Evolutionary conservation across 2,888 invertebrate genomes (phyloP).

Genomic region (Palloptera scutellata): DNA sequence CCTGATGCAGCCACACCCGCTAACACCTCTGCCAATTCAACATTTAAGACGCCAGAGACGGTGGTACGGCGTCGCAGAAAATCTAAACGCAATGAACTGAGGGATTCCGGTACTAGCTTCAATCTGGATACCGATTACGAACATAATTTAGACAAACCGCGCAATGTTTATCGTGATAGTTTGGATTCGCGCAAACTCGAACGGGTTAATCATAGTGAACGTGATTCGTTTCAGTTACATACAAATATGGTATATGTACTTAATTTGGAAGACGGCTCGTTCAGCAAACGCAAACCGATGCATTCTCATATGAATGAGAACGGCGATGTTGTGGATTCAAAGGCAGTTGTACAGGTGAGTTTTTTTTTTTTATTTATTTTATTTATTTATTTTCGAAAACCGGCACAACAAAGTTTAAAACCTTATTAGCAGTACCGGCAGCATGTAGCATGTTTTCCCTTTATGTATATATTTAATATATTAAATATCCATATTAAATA

Average conservation of each 20-base stretch:
- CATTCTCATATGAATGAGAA: conserved; percentile 33
- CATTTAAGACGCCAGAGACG: conserved; percentile 41
- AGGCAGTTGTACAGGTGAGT: conserved; percentile 48
- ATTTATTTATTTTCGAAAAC: too few relatives aligned
- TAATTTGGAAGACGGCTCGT: conserved; percentile 56
- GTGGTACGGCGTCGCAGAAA: conserved; percentile 52
- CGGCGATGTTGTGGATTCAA: conserved; percentile 42
- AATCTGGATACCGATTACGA: conserved; percentile 57
- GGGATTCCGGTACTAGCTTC: conserved; percentile 34
- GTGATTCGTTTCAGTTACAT: conserved; percentile 57
- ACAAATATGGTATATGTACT: conserved; percentile 55
- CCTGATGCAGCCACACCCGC: conserved; percentile 27
- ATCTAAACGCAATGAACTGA: conserved; percentile 30
- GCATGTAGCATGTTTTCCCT: too few relatives aligned
- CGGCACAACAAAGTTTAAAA: too few relatives aligned
- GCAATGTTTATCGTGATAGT: conserved; percentile 63
- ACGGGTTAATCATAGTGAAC: conserved; percentile 56
- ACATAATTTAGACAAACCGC: conserved; percentile 59
- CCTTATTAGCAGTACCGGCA: too few relatives aligned
- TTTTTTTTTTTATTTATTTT: not conserved
- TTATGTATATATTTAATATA: too few relatives aligned
- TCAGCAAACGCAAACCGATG: conserved; percentile 32
- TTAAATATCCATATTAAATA: too few relatives aligned
- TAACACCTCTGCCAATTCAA: conserved; percentile 31
- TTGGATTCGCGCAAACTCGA: conserved; percentile 61